Evolutionary conservation across 2,888 invertebrate species (phyloP), one percentile per base, ranked within the genome.

Genomic region (Baronia brevicornis): DNA sequence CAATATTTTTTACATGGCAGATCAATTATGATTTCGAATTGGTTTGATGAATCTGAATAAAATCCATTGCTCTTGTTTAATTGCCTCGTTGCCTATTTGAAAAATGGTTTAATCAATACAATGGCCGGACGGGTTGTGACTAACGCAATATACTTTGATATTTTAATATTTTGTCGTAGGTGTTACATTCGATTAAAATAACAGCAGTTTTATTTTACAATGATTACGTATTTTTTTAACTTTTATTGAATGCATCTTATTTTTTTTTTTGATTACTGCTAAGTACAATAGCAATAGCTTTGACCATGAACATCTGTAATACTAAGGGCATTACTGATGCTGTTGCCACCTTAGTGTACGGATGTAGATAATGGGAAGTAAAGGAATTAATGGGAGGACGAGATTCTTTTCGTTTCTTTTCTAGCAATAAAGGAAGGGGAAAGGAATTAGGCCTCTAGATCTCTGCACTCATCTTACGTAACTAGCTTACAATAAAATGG

Each of bases 41-140:
- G 78, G 78, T 78, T 80, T 79, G 78, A 80, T 79, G 80, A 74
- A 80, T 77, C 74, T 78, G 75, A 82, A 80, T 79, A 78, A 77
- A 78, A 77, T 78, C 71, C 72, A 79, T 78, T 77, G 78, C 71
- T 65, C 58, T 77, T 78, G 74, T 68, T 79, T 79, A 79, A 80
- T 79, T 78, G 79, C 55, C 74, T 78, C 55, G 78, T 75, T 75
- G 72, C 62, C 53, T 59, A 67, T 71, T 75, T 72, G 68, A 77
- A 73, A 77, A 71, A 75, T 73, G 69, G 70, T 71, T 67, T 64
- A 69, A 66, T 72, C 70, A 62, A 67, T 67, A 66, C 55, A 48
- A 50, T 60, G 54, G 62, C 51, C 54, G 41, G 34, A 51, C 50
- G 54, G 54, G 60, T 55, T 55, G 50, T 59, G 51, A 52, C 49